These are phyloP conservation scores for Triplophysa dalaica DNA, from an alignment of 2,113 vertebrate species.

Conservation along the genomic window DNA sequence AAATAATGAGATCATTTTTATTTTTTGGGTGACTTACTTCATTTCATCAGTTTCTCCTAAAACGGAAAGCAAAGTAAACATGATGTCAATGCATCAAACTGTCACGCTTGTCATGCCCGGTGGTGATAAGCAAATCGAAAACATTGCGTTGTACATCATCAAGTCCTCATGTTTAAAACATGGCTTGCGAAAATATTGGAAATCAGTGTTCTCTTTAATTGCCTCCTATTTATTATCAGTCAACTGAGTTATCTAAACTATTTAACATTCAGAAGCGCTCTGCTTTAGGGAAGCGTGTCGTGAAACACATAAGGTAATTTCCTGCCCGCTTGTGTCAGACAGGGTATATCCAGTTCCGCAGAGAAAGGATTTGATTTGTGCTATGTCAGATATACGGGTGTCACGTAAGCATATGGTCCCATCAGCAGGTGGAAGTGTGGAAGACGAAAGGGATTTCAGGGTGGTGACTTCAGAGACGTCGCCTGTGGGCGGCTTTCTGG, in stretches of 20 bases:
- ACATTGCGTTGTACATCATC: conserved; percentile 8
- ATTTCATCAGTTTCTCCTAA: neutral
- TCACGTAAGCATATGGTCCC: conserved; percentile 14
- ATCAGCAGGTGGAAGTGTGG: conserved; percentile 1
- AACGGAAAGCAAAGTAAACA: conserved; percentile 7
- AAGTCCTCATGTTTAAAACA: conserved; percentile 46
- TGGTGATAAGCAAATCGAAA: conserved; percentile 28
- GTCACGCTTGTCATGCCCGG: conserved; percentile 18
- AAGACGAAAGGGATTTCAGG: conserved; percentile 17
- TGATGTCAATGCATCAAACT: conserved; percentile 45
- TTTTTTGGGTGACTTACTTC: neutral
- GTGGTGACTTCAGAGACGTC: neutral
- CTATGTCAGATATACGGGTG: conserved; percentile 1
- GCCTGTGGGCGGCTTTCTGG: neutral
- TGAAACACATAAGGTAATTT: conserved; percentile 40
- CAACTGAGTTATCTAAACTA: conserved; percentile 11
- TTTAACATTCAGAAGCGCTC: conserved; percentile 10
- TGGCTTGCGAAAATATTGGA: neutral
- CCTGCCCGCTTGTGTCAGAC: neutral
- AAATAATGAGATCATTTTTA: too few relatives aligned
- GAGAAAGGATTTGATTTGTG: conserved; percentile 39
- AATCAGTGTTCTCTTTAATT: conserved; percentile 43
- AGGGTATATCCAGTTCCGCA: conserved; percentile 1
- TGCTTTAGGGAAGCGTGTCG: conserved; percentile 18
- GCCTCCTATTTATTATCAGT: conserved; percentile 39